These are phyloP conservation scores for Rhadina sibilatrix DNA, from an alignment of 2,113 vertebrate species.

Conservation along the genomic window DNA sequence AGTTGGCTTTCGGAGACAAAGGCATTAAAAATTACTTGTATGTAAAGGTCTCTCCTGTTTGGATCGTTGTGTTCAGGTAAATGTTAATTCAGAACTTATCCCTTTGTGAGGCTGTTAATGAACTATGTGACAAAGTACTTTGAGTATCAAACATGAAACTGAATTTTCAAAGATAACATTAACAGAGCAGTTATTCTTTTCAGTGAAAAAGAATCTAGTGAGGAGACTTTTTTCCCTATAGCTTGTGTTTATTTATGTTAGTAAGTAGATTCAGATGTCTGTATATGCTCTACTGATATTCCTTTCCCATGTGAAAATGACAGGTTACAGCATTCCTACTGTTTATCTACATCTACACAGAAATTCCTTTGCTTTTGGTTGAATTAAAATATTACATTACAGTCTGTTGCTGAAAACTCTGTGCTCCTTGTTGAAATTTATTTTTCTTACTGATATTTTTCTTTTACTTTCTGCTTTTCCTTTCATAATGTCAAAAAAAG, in stretches of 20 bases:
- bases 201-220: neutral
- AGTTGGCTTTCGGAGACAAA: neutral
- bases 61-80: neutral
- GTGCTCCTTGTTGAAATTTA: neutral
- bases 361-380: neutral
- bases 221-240: neutral
- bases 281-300: neutral
- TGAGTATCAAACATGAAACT: neutral
- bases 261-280: slow-evolving; percentile 27
- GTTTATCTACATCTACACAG: neutral
- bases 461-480: neutral
- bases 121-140: neutral
- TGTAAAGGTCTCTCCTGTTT: neutral
- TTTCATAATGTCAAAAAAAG: neutral
- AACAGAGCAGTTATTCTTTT: neutral
- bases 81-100: neutral
- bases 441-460: neutral
- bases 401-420: neutral
- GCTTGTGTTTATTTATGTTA: neutral
- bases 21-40: accelerated
- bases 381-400: neutral
- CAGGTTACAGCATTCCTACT: neutral
- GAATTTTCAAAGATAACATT: neutral
- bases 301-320: neutral
- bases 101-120: neutral